phyloP scores from a whole-genome alignment of 2,113 vertebrate genomes.

The Platichthys stellatus region DNA sequence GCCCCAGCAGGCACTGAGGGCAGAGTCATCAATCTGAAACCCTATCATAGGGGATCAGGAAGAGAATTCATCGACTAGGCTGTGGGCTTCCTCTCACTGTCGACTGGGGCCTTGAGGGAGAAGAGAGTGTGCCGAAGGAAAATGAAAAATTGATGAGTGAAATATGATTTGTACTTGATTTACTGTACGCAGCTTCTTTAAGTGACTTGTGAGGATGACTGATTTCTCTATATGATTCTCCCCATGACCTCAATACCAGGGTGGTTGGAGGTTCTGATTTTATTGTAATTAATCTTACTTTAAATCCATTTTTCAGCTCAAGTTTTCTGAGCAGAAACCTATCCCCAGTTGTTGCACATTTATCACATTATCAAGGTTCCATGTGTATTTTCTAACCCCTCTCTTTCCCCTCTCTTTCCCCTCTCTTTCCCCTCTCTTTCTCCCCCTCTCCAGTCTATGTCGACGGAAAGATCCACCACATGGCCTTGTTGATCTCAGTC shows the following conservation, averaged over 20 bases:
- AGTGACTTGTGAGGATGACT: conserved; percentile 26
- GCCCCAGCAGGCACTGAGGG: conserved; percentile 61
- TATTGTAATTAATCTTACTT: background rate
- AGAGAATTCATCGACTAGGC: conserved; percentile 69
- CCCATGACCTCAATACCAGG: background rate
- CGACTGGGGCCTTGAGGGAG: conserved; percentile 35
- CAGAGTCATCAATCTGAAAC: conserved; percentile 83
- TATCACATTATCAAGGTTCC: background rate
- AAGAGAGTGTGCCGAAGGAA: conserved; percentile 48
- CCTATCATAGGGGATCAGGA: conserved; percentile 69
- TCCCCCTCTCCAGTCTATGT: conserved; percentile 83
- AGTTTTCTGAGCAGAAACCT: background rate
- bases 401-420: background rate
- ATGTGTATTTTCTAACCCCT: background rate
- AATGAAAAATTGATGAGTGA: conserved; percentile 72
- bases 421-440: background rate
- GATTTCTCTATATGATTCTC: background rate
- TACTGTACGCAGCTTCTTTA: conserved; percentile 36
- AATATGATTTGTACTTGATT: conserved; percentile 68
- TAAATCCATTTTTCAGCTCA: background rate
- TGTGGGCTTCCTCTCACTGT: conserved; percentile 58
- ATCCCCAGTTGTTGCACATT: background rate
- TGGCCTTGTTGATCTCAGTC: conserved; percentile 91
- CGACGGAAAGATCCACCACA: conserved; percentile 90
- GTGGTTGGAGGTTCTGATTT: background rate